A percentile compares a stretch with the other conserved stretches of the same genome.
These are phyloP conservation scores for Podotricha telesiphe DNA, from an alignment of 2,888 invertebrate species.

Conservation along the genomic window DNA sequence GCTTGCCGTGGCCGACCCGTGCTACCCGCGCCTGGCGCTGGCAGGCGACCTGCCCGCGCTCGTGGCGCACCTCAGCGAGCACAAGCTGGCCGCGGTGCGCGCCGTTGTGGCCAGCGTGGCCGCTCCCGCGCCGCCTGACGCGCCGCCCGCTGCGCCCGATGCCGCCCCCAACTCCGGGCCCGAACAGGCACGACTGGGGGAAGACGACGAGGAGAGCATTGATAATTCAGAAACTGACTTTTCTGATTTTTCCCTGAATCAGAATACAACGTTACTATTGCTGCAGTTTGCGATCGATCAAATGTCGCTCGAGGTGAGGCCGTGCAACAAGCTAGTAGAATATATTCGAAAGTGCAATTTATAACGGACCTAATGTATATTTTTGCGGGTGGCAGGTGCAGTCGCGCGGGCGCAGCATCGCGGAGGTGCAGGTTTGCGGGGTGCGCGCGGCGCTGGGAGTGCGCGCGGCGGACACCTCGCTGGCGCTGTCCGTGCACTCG, in stretches of 20 bases:
- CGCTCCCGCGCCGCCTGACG: constrained; percentile 34
- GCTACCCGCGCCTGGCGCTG: constrained; percentile 92
- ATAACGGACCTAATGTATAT: not conserved
- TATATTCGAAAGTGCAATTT: not conserved
- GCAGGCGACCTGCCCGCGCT: constrained; percentile 94
- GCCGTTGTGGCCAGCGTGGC: constrained; percentile 59
- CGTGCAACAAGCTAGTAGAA: not conserved
- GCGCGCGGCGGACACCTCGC: constrained; percentile 88
- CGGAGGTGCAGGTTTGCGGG: constrained; percentile 96
- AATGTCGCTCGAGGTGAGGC: constrained; percentile 89
- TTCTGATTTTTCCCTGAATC: constrained; percentile 64
- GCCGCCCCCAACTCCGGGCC: not conserved
- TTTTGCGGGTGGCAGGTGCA: constrained; percentile 82
- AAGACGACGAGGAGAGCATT: constrained; percentile 71
- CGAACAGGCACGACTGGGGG: not conserved
- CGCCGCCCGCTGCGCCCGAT: constrained; percentile 2
- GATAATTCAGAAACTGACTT: constrained; percentile 73
- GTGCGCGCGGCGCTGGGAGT: constrained; percentile 90
- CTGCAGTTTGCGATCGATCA: constrained; percentile 94
- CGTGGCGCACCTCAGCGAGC: constrained; percentile 95
- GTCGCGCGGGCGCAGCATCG: constrained; percentile 93
- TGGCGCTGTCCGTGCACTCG: constrained; percentile 95
- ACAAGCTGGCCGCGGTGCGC: constrained; percentile 87
- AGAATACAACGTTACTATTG: constrained; percentile 87
- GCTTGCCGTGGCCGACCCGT: constrained; percentile 92